Percentiles rank a stretch among this genome's conserved stretches.
Conservation (phyloP, 2,888 invertebrate species). For the Tipula confusa region DNA sequence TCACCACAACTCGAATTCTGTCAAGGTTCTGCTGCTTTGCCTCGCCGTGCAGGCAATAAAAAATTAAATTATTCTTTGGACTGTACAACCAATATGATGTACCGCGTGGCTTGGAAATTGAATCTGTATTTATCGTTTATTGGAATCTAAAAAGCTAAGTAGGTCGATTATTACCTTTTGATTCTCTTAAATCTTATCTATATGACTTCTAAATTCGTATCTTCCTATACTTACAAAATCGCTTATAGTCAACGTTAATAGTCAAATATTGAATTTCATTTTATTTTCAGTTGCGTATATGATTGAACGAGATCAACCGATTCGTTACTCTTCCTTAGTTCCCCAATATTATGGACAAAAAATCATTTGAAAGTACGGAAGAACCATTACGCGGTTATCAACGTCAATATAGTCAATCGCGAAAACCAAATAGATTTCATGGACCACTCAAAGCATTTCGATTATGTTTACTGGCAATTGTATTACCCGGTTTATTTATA, state of each 20-base stretch:
- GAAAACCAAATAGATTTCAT: conserved; percentile 30
- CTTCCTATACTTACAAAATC: no score
- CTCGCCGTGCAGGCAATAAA: no score
- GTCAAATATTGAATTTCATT: not conserved
- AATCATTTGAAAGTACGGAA: not conserved
- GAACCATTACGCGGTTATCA: not conserved
- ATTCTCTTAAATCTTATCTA: no score
- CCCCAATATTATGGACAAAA: not conserved
- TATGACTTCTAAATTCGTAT: no score
- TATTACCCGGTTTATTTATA: conserved; percentile 64
- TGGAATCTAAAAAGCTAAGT: no score
- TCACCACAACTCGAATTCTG: no score
- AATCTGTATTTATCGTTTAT: no score
- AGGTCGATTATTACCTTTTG: no score
- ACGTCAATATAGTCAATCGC: not conserved
- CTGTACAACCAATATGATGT: no score
- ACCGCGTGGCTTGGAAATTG: no score
- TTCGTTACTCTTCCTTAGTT: not conserved
- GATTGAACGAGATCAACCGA: not conserved
- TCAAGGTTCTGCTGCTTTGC: no score
- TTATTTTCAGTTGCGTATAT: not conserved
- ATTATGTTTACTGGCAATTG: conserved; percentile 59
- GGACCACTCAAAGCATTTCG: conserved; percentile 60
- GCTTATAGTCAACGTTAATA: not conserved
- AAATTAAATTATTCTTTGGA: no score